These are phyloP conservation scores for Nomia melanderi DNA, from an alignment of 1,140 invertebrate genomes.

Conservation along the genomic window DNA sequence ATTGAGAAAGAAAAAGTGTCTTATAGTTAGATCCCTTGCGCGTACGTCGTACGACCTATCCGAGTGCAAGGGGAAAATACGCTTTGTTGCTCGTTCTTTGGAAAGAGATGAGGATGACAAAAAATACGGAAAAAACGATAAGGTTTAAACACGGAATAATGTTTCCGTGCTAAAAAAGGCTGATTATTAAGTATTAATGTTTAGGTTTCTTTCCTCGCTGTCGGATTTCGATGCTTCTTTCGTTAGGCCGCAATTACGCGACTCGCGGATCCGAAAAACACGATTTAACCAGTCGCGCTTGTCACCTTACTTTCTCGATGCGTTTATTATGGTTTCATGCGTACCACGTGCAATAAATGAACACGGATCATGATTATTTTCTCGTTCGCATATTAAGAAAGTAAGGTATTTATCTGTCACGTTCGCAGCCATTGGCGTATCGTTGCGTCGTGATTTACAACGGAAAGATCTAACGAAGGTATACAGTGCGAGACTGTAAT, in stretches of 20 bases:
- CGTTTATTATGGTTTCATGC: no score
- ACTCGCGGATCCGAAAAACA: neutral
- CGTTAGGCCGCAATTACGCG: neutral
- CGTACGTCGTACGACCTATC: conserved; percentile 19
- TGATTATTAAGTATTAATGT: conserved; percentile 7
- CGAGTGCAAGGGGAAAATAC: conserved; percentile 29
- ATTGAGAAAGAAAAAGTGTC: conserved; percentile 37
- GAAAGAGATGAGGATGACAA: neutral
- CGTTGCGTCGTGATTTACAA: no score
- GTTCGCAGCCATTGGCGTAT: no score
- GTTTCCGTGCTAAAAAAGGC: neutral
- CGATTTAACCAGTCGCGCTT: neutral
- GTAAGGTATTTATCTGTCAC: no score
- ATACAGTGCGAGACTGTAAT: no score
- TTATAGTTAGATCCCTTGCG: conserved; percentile 29
- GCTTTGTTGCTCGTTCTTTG: conserved; percentile 34
- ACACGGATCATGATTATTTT: no score
- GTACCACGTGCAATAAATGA: no score
- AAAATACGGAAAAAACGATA: neutral
- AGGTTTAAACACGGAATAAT: neutral
- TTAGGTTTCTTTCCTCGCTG: neutral
- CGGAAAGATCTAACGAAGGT: no score
- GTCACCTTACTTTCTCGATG: neutral
- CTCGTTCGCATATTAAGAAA: no score
- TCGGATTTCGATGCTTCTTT: neutral